These are phyloP conservation scores for Phymorhynchus buccinoides DNA, from an alignment of 1,140 invertebrate species.

Conservation along the genomic window DNA sequence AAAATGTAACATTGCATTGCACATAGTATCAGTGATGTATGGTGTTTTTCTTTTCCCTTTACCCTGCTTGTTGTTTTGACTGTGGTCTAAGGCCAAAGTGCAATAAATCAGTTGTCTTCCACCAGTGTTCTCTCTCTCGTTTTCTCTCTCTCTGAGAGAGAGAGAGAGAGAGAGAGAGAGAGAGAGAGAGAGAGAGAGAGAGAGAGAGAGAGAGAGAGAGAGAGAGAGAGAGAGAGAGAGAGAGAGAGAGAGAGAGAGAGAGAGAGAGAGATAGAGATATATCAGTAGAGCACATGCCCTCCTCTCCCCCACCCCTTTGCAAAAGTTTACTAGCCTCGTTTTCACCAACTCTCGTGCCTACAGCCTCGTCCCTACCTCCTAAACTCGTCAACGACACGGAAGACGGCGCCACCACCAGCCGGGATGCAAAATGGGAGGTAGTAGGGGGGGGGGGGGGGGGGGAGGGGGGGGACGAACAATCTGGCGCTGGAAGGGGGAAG, in stretches of 20 bases:
- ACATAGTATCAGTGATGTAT: too few relatives aligned
- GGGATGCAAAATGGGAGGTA: background rate
- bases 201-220: background rate
- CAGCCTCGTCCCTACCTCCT: background rate
- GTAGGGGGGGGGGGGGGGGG: background rate
- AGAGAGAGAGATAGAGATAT: background rate
- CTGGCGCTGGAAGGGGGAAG: background rate
- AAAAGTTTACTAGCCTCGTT: too few relatives aligned
- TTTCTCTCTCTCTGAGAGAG: background rate
- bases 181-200: conserved; percentile 7
- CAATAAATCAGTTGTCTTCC: background rate
- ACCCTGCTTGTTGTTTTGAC: too few relatives aligned
- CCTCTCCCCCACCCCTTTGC: too few relatives aligned
- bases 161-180: conserved; percentile 13
- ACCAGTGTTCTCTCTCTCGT: too few relatives aligned
- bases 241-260: background rate
- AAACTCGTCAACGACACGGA: background rate
- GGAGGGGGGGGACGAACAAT: background rate
- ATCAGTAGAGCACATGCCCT: too few relatives aligned
- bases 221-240: conserved; percentile 7
- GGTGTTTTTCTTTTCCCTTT: too few relatives aligned
- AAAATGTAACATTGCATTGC: too few relatives aligned
- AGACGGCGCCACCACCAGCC: background rate
- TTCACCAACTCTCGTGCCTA: background rate
- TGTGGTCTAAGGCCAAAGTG: too few relatives aligned